A percentile compares a stretch with the other conserved stretches of the same genome.
Evolutionary conservation across 2,888 invertebrate genomes (phyloP).

Genomic region (Brassicogethes aeneus): DNA sequence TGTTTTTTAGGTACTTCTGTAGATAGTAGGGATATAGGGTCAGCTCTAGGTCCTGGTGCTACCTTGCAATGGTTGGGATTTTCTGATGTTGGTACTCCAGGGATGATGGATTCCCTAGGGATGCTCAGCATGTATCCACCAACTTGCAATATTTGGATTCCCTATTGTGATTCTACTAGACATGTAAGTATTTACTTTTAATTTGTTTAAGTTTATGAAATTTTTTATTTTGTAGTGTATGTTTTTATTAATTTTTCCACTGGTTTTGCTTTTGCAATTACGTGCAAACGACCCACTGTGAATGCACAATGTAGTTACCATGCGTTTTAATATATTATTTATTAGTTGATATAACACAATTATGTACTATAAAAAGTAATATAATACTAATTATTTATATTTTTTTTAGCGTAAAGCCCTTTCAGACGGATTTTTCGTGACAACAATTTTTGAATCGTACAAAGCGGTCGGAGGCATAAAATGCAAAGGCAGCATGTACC

Average conservation of each 20-base stretch:
- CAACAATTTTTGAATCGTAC: conserved; percentile 68
- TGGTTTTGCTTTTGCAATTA: no score
- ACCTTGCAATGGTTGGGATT: conserved; percentile 71
- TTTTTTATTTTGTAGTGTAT: conserved; percentile 3
- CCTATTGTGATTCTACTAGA: conserved; percentile 63
- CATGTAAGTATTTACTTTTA: conserved; percentile 64
- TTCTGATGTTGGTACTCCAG: conserved; percentile 73
- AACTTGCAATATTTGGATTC: conserved; percentile 68
- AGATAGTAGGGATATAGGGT: conserved; percentile 44
- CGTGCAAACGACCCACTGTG: no score
- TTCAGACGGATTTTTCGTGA: conserved; percentile 65
- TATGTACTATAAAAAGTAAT: no score
- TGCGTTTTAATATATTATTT: no score
- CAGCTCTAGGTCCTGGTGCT: conserved; percentile 60
- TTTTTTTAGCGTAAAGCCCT: conserved; percentile 50
- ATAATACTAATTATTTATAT: no score
- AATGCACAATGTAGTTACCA: no score
- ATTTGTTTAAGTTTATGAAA: not conserved
- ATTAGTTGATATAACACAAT: no score
- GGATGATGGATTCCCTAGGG: conserved; percentile 68
- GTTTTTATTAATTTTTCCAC: not conserved
- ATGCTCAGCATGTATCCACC: conserved; percentile 61
- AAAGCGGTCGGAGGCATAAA: conserved; percentile 74
- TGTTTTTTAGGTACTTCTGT: conserved; percentile 25
- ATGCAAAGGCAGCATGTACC: conserved; percentile 84